These are phyloP conservation scores for Xestia c-nigrum DNA, from an alignment of 2,888 invertebrate species.

Conservation along the genomic window DNA sequence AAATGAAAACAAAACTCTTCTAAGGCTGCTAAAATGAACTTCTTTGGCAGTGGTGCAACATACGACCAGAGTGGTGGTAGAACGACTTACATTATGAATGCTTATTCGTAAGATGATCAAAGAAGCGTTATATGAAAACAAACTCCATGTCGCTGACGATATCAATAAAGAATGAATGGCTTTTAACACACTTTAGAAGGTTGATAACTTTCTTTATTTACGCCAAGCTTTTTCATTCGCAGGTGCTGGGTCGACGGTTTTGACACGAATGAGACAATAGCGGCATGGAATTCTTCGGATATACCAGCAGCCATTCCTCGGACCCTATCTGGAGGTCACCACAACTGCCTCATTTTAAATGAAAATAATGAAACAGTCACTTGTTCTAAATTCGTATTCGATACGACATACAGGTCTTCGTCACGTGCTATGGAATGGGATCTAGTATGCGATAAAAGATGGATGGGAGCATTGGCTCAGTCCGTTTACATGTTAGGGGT, in stretches of 20 bases:
- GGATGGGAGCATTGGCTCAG: conserved; percentile 96
- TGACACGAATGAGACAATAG: conserved; percentile 89
- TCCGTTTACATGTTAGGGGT: conserved; percentile 96
- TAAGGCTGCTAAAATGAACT: not conserved
- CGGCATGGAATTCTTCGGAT: conserved; percentile 90
- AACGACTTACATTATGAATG: not conserved
- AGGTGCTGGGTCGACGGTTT: conserved; percentile 92
- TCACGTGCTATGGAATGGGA: conserved; percentile 96
- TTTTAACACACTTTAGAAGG: not conserved
- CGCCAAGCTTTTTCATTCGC: conserved; percentile 70
- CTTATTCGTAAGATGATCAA: not conserved
- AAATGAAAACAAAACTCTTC: not conserved
- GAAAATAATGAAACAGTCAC: conserved; percentile 78
- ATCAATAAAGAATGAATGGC: not conserved
- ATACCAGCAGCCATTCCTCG: conserved; percentile 91
- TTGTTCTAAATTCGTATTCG: conserved; percentile 92
- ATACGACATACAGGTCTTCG: conserved; percentile 93
- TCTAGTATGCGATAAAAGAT: conserved; percentile 94
- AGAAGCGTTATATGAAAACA: not conserved
- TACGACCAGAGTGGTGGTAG: not conserved
- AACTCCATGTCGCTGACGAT: not conserved
- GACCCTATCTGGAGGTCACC: conserved; percentile 87
- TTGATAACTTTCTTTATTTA: not conserved
- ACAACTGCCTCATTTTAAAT: conserved; percentile 92
- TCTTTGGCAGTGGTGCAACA: not conserved